A percentile compares a stretch with the other conserved stretches of the same genome.
These are phyloP conservation scores for Apodemia hepburni DNA, from an alignment of 2,888 invertebrate genomes.

Conservation along the genomic window DNA sequence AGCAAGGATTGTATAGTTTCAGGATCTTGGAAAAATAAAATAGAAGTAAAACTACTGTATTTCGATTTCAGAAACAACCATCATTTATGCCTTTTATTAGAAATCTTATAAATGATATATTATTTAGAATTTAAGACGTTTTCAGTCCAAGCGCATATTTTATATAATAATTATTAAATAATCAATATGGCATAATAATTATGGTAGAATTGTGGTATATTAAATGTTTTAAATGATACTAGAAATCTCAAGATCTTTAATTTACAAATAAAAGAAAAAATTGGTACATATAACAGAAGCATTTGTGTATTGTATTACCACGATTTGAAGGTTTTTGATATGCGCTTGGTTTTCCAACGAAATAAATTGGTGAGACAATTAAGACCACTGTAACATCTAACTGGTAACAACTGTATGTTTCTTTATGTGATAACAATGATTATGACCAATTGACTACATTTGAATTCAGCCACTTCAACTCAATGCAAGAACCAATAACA, in stretches of 20 bases:
- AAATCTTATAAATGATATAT: slow-evolving; percentile 14
- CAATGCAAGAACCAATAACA: background rate
- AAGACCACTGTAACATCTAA: slow-evolving; percentile 37
- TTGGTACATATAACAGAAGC: too few species aligned
- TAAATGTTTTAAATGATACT: background rate
- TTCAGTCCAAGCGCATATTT: slow-evolving; percentile 11
- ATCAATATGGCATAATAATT: background rate
- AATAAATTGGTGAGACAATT: slow-evolving; percentile 7
- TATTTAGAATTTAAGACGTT: slow-evolving; percentile 9
- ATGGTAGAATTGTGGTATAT: background rate
- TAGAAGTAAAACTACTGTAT: background rate
- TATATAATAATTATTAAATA: background rate
- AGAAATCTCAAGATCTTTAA: background rate
- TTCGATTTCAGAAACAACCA: slow-evolving; percentile 14
- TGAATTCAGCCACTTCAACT: slow-evolving; percentile 14
- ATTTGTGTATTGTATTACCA: too few species aligned
- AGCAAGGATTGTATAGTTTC: too few species aligned
- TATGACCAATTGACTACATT: slow-evolving; percentile 57
- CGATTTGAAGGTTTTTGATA: background rate
- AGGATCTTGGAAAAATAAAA: background rate
- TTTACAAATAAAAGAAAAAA: background rate
- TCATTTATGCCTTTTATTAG: slow-evolving; percentile 15
- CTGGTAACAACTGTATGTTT: slow-evolving; percentile 63
- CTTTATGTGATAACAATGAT: slow-evolving; percentile 43
- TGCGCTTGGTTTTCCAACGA: slow-evolving; percentile 12